Percentiles rank a stretch among this genome's conserved stretches.
phyloP scores from a whole-genome alignment of 2,888 invertebrate genomes.

The Caprella mutica region DNA sequence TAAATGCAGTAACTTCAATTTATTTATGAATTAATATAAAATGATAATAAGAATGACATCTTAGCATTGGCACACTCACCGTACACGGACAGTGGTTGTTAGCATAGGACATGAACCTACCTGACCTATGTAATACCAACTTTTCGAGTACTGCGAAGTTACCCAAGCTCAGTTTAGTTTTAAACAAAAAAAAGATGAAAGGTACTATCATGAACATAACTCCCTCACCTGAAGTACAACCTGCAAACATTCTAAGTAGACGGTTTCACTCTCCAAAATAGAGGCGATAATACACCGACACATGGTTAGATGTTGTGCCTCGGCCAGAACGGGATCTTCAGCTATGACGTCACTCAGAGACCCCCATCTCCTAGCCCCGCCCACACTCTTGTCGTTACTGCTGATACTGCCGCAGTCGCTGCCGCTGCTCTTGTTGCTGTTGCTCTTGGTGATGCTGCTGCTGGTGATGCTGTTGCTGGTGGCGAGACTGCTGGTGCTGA shows the following conservation, averaged over 20 bases:
- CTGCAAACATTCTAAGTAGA: constrained; percentile 78
- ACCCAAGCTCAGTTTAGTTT: no score
- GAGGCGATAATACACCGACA: constrained; percentile 76
- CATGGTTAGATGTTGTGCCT: constrained; percentile 70
- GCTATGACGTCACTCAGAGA: constrained; percentile 9
- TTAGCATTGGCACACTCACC: no score
- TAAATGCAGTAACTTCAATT: no score
- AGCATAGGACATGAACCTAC: no score
- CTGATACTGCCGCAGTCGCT: background rate
- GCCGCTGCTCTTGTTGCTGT: constrained; percentile 8
- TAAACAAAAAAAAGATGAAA: no score
- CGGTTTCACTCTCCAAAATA: constrained; percentile 80
- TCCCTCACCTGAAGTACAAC: constrained; percentile 67
- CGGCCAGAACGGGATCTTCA: constrained; percentile 40
- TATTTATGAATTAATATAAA: no score
- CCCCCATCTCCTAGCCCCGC: background rate
- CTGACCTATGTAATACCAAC: no score
- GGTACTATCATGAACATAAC: no score
- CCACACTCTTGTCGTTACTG: constrained; percentile 10
- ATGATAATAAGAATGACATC: no score
- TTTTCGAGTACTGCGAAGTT: no score
- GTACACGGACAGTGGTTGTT: no score
- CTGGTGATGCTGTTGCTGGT: background rate
- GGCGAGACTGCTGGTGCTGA: constrained; percentile 1
- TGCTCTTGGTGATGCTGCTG: constrained; percentile 12